Evolutionary conservation across 2,888 invertebrate genomes (phyloP).

Genomic region (Ashinkailepas kermadecensis): DNA sequence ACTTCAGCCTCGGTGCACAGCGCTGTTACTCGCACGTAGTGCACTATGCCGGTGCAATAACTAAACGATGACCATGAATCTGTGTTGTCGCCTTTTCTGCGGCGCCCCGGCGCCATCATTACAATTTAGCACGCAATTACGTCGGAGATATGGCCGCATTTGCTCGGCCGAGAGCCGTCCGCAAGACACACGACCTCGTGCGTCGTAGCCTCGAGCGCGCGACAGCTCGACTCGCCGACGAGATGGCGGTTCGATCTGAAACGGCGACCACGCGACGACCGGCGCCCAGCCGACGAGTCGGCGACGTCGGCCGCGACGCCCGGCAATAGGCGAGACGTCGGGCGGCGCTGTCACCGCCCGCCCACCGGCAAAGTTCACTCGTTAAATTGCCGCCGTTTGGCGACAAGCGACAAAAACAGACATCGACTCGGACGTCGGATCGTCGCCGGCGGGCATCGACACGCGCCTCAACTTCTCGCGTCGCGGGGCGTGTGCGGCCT

Average conservation of each 20-base stretch:
- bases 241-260: not conserved
- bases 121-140: constrained; percentile 16
- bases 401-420: not conserved
- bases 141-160: not conserved
- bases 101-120: not conserved
- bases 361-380: not conserved
- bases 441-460: not conserved
- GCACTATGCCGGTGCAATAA: not conserved
- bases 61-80: not conserved
- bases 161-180: not conserved
- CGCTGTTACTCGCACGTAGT: not conserved
- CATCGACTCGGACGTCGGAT: not conserved
- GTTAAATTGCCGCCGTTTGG: constrained; percentile 3
- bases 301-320: not conserved
- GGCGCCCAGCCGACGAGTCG: not conserved
- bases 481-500: no score
- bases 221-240: not conserved
- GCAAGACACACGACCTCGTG: not conserved
- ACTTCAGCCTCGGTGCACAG: not conserved
- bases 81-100: not conserved
- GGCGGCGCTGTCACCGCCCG: not conserved
- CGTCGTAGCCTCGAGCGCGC: not conserved
- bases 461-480: no score
- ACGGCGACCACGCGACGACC: not conserved
- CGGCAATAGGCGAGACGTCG: not conserved